A percentile compares a stretch with the other conserved stretches of the same genome.
phyloP scores from a whole-genome alignment of 2,113 vertebrate species.

The Cynopterus brachyotis region DNA sequence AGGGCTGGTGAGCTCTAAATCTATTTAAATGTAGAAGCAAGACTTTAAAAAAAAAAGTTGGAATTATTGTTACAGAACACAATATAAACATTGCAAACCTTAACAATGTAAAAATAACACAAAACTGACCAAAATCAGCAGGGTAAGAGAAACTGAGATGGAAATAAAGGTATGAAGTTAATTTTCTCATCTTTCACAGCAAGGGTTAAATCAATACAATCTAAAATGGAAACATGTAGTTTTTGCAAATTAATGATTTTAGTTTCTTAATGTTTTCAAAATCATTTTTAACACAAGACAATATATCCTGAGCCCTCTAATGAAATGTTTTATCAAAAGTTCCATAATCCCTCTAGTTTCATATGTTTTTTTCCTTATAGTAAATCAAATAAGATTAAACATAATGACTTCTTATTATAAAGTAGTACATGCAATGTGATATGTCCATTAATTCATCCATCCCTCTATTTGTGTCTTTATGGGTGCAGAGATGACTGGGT shows the following conservation, averaged over 20 bases:
- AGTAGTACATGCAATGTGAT: not conserved
- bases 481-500: not conserved
- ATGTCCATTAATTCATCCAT: not conserved
- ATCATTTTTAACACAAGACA: constrained; percentile 7
- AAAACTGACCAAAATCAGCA: constrained; percentile 7
- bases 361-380: not conserved
- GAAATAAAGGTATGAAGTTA: constrained; percentile 25
- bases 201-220: not conserved
- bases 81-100: not conserved
- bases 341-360: not conserved
- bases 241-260: not conserved
- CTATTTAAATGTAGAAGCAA: constrained; percentile 19
- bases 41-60: not conserved
- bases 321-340: constrained; percentile 16
- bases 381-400: constrained; percentile 35
- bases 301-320: not conserved
- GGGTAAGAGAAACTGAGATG: not conserved
- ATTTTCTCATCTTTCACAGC: constrained; percentile 4
- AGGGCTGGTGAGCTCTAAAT: not conserved
- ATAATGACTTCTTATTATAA: not conserved
- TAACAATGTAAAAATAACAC: not conserved
- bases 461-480: not conserved
- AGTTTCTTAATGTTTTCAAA: constrained; percentile 12
- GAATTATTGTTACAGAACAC: not conserved
- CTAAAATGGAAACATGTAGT: constrained; percentile 3